These are phyloP conservation scores for Antheraea assamensis DNA, from an alignment of 2,888 invertebrate genomes.

Conservation along the genomic window DNA sequence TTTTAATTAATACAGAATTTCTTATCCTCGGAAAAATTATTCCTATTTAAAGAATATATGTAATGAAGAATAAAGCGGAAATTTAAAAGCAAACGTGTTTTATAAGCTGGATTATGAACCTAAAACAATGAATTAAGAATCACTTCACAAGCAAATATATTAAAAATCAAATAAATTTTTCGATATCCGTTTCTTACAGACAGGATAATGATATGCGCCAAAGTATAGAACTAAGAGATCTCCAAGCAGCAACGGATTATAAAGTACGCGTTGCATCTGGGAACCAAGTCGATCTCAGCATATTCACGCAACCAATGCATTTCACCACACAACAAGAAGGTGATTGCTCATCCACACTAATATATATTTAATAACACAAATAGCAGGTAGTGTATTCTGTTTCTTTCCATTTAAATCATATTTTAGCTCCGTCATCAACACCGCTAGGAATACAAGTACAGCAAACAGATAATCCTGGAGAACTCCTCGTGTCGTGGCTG, in stretches of 20 bases:
- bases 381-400: neutral
- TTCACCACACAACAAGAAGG: constrained; percentile 77
- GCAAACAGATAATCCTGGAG: constrained; percentile 71
- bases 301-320: constrained; percentile 68
- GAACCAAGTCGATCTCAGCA: constrained; percentile 72
- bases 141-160: neutral
- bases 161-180: neutral
- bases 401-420: neutral
- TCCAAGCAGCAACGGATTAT: constrained; percentile 71
- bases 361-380: neutral
- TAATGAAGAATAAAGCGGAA: no score
- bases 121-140: no score
- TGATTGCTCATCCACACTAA: constrained; percentile 31
- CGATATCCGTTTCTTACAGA: constrained; percentile 37
- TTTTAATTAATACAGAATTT: no score
- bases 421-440: constrained; percentile 71
- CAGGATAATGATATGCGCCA: constrained; percentile 66
- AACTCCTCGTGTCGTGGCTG: constrained; percentile 67
- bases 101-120: no score
- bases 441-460: constrained; percentile 72
- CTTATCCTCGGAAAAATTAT: no score
- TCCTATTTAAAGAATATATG: no score
- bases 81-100: no score
- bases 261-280: constrained; percentile 69
- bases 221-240: constrained; percentile 62